A percentile compares a stretch with the other conserved stretches of the same genome.
Conservation (phyloP, 2,797 vertebrate genomes). For the Astyanax mexicanus region DNA sequence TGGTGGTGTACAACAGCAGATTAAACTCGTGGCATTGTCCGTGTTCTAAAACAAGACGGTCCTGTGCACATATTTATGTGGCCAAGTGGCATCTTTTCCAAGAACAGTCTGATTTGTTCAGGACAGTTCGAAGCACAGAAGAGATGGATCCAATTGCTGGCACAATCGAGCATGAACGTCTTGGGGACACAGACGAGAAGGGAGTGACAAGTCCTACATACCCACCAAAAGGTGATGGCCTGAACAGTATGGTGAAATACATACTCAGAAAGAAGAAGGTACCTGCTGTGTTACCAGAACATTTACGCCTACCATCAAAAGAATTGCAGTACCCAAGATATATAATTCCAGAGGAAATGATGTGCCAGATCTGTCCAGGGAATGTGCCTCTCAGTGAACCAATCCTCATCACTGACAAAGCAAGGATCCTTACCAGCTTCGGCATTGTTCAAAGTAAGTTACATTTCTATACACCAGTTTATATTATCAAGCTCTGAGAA, state of each 20-base stretch:
- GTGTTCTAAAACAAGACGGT: slow-evolving; percentile 8
- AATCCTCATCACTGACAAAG: slow-evolving; percentile 14
- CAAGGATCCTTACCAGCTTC: slow-evolving; percentile 11
- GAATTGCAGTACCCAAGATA: slow-evolving; percentile 12
- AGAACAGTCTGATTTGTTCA: not conserved
- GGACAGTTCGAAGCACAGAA: not conserved
- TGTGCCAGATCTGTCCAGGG: slow-evolving; percentile 18
- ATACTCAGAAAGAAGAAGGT: slow-evolving; percentile 10
- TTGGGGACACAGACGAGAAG: not conserved
- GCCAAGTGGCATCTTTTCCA: slow-evolving; percentile 43
- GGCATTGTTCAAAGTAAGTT: too few species aligned
- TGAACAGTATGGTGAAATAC: not conserved
- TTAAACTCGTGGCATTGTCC: slow-evolving; percentile 11
- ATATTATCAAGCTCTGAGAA: too few species aligned
- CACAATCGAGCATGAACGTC: not conserved
- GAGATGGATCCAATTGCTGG: too few species aligned
- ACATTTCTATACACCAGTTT: too few species aligned
- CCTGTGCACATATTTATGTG: slow-evolving; percentile 24
- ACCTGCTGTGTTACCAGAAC: slow-evolving; percentile 17
- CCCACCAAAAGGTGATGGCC: slow-evolving; percentile 13
- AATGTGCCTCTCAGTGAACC: slow-evolving; percentile 24
- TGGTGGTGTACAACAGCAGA: not conserved
- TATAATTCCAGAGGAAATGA: slow-evolving; percentile 5
- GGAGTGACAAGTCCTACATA: not conserved
- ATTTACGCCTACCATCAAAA: not conserved